Evolutionary conservation across 2,888 invertebrate species (phyloP).

Genomic region (Paralinhomoeus sp.): DNA sequence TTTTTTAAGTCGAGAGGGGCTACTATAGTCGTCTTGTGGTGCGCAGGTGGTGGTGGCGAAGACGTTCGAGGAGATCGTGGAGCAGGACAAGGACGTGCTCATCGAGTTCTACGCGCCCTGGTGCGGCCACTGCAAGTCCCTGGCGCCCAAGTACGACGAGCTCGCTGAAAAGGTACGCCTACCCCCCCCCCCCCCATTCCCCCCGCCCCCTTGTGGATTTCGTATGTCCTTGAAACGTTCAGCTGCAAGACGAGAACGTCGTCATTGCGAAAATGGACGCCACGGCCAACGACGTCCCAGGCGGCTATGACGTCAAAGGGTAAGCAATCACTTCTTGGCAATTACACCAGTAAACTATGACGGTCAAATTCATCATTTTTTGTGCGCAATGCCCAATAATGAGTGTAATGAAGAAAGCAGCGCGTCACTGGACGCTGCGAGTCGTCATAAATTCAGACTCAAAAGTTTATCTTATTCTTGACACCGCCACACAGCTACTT

Average conservation of each 20-base stretch:
- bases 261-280: conserved; percentile 93
- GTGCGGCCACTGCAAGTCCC: conserved; percentile 95
- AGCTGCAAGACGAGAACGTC: conserved; percentile 55
- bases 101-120: conserved; percentile 97
- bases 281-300: conserved; percentile 88
- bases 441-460: no score
- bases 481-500: no score
- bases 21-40: no score
- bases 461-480: no score
- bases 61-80: conserved; percentile 81
- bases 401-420: no score
- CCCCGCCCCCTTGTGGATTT: not conserved
- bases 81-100: conserved; percentile 71
- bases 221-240: conserved; percentile 10
- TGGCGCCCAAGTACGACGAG: conserved; percentile 78
- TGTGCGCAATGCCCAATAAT: no score
- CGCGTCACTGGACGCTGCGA: no score
- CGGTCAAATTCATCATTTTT: no score
- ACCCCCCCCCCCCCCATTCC: not conserved
- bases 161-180: conserved; percentile 40
- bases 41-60: conserved; percentile 62
- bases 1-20: no score
- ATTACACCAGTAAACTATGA: no score
- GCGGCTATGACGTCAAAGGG: conserved; percentile 68
- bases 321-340: no score